phyloP scores from a whole-genome alignment of 2,797 vertebrate species.

The Mormyrops boulengeri region DNA sequence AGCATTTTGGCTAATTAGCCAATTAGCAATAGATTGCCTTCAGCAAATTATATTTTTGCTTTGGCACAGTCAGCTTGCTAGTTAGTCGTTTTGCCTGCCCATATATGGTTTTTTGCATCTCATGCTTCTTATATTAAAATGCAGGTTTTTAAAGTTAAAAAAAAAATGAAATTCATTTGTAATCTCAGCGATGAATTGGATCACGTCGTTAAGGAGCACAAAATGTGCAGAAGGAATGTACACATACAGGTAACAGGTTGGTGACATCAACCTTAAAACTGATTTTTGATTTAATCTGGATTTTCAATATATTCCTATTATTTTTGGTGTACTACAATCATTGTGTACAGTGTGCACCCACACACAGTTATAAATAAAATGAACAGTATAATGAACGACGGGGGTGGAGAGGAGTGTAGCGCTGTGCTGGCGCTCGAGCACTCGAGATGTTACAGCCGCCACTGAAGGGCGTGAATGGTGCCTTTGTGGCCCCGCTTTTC shows the following conservation, averaged over 20 bases:
- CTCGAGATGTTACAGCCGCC: constrained; percentile 47
- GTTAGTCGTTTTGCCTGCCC: not conserved
- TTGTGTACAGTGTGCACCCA: not conserved
- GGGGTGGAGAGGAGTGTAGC: constrained; percentile 33
- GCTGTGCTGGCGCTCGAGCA: constrained; percentile 36
- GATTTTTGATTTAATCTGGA: not conserved
- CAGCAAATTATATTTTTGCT: not conserved
- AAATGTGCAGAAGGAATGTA: not conserved
- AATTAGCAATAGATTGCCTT: not conserved
- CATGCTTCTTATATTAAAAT: not conserved
- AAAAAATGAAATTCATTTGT: not conserved
- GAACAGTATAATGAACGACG: too few relatives aligned
- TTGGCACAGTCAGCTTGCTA: not conserved
- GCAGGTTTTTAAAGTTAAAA: not conserved
- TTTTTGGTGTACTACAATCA: not conserved
- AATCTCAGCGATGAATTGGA: not conserved
- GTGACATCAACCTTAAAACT: not conserved
- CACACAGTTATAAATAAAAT: not conserved
- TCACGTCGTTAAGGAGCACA: not conserved
- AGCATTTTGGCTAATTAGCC: not conserved
- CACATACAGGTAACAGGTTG: not conserved
- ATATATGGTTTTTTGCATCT: not conserved
- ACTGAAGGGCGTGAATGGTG: constrained; percentile 41
- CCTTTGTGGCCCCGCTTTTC: constrained; percentile 46
- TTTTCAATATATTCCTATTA: not conserved